These are phyloP conservation scores for Scaptomyza polygonia DNA, from an alignment of 2,888 invertebrate genomes.

Conservation along the genomic window DNA sequence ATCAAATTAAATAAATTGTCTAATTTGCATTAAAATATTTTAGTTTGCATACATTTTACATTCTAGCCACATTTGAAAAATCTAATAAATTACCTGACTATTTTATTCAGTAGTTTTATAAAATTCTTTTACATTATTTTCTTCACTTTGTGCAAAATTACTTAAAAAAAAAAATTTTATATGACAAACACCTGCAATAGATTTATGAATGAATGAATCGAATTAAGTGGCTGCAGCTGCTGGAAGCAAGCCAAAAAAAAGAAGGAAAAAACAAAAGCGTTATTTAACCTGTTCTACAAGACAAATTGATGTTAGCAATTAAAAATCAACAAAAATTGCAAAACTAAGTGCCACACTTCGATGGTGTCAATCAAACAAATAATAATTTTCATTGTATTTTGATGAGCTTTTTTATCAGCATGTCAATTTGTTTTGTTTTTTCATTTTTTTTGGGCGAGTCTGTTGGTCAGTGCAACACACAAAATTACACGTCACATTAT, in stretches of 20 bases:
- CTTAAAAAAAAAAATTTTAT: too few relatives aligned
- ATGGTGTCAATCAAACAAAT: neutral
- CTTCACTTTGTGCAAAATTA: too few relatives aligned
- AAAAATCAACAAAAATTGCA: too few relatives aligned
- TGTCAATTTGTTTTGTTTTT: conserved; percentile 58
- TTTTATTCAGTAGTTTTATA: neutral
- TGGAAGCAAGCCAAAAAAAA: neutral
- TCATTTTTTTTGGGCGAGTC: conserved; percentile 1
- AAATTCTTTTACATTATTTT: too few relatives aligned
- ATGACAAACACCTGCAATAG: neutral
- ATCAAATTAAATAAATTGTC: neutral
- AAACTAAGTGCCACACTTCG: conserved; percentile 18
- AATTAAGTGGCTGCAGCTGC: neutral
- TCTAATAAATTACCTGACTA: neutral
- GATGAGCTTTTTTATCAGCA: conserved; percentile 57
- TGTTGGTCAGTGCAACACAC: conserved; percentile 42
- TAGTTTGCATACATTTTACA: too few relatives aligned
- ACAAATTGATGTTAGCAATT: conserved; percentile 22
- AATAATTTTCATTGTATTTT: conserved; percentile 28
- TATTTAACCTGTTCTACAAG: conserved; percentile 1
- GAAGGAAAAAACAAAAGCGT: too few relatives aligned
- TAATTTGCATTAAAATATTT: too few relatives aligned
- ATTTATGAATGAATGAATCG: neutral
- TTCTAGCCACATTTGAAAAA: neutral
- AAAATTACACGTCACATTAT: conserved; percentile 64